phyloP scores from a whole-genome alignment of 2,797 vertebrate species.

The Synanceia verrucosa region DNA sequence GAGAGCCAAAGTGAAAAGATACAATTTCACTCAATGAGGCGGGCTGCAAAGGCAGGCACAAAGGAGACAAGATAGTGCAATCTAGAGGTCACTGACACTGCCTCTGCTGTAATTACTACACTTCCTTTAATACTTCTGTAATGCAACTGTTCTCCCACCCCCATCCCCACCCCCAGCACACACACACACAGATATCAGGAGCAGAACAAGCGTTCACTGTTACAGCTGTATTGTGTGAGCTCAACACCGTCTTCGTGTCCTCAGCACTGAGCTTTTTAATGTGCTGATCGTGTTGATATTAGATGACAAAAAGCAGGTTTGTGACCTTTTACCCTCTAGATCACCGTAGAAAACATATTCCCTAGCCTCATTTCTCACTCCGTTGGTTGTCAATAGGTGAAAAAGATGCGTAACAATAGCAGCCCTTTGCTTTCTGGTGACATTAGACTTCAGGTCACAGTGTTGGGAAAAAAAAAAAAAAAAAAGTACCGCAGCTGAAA shows the following conservation, averaged over 20 bases:
- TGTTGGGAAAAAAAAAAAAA: no score
- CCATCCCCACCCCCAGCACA: constrained; percentile 27
- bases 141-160: constrained; percentile 63
- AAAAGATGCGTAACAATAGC: constrained; percentile 45
- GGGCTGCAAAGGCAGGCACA: constrained; percentile 85
- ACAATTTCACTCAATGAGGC: constrained; percentile 90
- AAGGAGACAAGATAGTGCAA: constrained; percentile 97
- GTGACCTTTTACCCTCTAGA: constrained; percentile 47
- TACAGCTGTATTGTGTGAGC: constrained; percentile 54
- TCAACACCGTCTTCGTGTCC: constrained; percentile 53
- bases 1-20: constrained; percentile 87
- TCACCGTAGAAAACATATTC: constrained; percentile 48
- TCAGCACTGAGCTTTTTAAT: constrained; percentile 50
- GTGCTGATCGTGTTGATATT: constrained; percentile 47
- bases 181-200: constrained; percentile 62
- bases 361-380: constrained; percentile 49
- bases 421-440: constrained; percentile 61
- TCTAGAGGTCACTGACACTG: constrained; percentile 92
- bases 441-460: constrained; percentile 71
- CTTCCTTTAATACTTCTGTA: constrained; percentile 89
- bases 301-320: constrained; percentile 52
- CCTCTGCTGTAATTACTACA: constrained; percentile 95
- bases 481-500: constrained; percentile 58
- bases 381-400: constrained; percentile 47
- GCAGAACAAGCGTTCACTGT: constrained; percentile 60